Evolutionary conservation across 92 coral and sea anemone genomes (phyloP).

Genomic region (Muricea muricata): DNA sequence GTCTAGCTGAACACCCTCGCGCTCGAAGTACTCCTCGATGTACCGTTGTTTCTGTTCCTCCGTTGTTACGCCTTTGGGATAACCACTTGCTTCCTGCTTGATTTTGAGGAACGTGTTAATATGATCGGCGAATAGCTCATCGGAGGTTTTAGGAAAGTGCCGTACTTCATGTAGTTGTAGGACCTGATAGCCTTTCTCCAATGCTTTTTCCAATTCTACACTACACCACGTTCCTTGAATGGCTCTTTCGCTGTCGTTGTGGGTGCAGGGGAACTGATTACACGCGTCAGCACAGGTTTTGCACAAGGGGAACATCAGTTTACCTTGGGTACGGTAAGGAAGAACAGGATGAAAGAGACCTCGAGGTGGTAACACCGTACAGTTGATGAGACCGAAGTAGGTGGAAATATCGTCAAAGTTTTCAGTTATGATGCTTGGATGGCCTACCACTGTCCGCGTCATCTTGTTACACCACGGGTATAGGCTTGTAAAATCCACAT

Average conservation of each 20-base stretch:
- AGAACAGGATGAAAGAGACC: background rate
- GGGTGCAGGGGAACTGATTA: background rate
- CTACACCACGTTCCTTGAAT: background rate
- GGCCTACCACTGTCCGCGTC: background rate
- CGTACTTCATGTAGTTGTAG: constrained; percentile 17
- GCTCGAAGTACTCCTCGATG: no score
- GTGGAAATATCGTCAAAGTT: background rate
- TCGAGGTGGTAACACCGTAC: background rate
- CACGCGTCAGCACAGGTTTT: background rate
- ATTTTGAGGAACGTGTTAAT: no score
- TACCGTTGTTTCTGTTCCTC: no score
- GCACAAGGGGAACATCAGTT: background rate
- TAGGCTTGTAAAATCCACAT: background rate
- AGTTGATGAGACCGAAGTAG: no score
- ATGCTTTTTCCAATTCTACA: background rate
- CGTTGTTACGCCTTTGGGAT: no score
- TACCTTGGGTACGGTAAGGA: background rate
- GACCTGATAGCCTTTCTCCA: background rate
- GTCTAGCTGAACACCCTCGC: no score
- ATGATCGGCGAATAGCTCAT: no score
- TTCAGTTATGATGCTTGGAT: background rate
- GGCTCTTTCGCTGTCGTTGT: background rate
- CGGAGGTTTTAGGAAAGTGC: constrained; percentile 16
- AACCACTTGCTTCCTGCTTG: no score
- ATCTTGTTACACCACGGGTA: background rate